phyloP scores from a whole-genome alignment of 2,797 vertebrate genomes.

The Toxotes lorentzi region DNA sequence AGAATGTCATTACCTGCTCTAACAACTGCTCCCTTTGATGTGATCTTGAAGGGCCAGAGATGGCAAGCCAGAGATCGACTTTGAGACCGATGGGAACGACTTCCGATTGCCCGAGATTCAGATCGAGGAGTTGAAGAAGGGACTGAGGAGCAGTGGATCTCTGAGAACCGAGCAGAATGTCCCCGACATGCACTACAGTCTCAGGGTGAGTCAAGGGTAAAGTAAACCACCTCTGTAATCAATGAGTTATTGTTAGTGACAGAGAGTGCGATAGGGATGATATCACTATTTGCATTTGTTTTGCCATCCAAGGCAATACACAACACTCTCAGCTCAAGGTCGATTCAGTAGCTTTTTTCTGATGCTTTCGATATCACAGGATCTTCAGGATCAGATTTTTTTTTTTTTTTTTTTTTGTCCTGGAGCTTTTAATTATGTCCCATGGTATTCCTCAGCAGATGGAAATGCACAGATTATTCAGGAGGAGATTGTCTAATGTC shows the following conservation, averaged over 20 bases:
- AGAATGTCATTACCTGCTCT: background rate
- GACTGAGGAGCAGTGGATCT: slow-evolving; percentile 65
- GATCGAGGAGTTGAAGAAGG: slow-evolving; percentile 77
- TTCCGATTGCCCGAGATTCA: slow-evolving; percentile 85
- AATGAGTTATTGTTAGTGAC: background rate
- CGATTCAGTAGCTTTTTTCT: too few relatives aligned
- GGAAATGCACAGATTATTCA: background rate
- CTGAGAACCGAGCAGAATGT: slow-evolving; percentile 74
- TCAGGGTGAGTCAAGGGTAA: slow-evolving; percentile 82
- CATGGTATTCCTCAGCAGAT: too few relatives aligned
- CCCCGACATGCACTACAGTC: slow-evolving; percentile 88
- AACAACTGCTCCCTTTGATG: slow-evolving; percentile 5
- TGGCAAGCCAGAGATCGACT: slow-evolving; percentile 88
- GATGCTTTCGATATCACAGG: background rate
- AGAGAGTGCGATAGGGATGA: background rate
- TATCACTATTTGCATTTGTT: too few relatives aligned
- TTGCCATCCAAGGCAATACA: too few relatives aligned
- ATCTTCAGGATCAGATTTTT: background rate
- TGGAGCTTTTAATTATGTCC: background rate
- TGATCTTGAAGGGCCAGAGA: slow-evolving; percentile 85
- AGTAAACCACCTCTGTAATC: background rate
- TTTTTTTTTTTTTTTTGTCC: background rate
- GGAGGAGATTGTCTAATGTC: background rate
- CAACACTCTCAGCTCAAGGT: background rate
- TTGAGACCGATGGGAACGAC: slow-evolving; percentile 83